Conservation (phyloP, 2,113 vertebrate species). For the Lophius piscatorius region DNA sequence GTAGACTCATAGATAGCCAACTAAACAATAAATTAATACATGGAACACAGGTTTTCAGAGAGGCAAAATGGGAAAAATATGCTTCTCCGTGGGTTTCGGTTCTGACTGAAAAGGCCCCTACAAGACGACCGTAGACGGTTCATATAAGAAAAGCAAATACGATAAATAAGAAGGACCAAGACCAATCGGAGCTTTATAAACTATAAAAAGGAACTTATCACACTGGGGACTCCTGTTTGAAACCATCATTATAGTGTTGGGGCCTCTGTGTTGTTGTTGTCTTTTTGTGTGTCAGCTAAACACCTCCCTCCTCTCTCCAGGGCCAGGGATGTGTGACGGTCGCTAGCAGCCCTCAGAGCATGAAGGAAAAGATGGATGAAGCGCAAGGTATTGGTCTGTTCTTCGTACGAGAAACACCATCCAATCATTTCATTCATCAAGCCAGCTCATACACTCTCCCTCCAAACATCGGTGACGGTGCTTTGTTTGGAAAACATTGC, state of each 20-base stretch:
- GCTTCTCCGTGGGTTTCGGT: too few species aligned
- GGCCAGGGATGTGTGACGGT: constrained; percentile 7
- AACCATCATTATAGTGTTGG: neutral
- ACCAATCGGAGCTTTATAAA: too few species aligned
- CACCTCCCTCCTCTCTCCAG: constrained; percentile 48
- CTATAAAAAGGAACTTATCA: too few species aligned
- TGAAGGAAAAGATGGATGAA: constrained; percentile 20
- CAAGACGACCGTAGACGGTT: too few species aligned
- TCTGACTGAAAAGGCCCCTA: too few species aligned
- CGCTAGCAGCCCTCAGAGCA: constrained; percentile 5
- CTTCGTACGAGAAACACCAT: neutral
- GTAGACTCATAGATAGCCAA: too few species aligned
- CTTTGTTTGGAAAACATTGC: too few species aligned
- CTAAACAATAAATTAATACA: too few species aligned
- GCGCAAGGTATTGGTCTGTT: constrained; percentile 39
- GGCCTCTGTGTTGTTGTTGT: neutral
- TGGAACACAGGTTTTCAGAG: too few species aligned
- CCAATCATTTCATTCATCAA: neutral
- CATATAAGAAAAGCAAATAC: too few species aligned
- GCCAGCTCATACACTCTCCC: neutral
- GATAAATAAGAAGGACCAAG: too few species aligned
- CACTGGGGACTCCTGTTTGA: neutral
- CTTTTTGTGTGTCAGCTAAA: constrained; percentile 36
- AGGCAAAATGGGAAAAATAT: too few species aligned
- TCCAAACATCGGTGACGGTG: neutral